Conservation (phyloP, 1,140 invertebrate species). For the Gonatopus flavifemur region DNA sequence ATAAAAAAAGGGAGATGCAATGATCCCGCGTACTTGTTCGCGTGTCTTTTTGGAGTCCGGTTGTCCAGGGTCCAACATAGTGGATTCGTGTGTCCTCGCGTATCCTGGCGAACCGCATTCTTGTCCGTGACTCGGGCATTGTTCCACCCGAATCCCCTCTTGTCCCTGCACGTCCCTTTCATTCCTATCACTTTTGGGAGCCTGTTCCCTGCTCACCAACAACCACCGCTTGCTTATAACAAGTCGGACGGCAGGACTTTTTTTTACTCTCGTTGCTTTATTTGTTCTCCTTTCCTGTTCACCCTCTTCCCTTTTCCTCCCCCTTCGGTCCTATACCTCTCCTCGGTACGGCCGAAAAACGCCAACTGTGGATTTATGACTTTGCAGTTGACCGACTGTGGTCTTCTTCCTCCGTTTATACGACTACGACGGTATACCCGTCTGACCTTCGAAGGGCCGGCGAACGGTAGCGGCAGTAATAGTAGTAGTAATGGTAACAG, state of each 20-base stretch:
- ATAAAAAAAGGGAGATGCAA: conserved; percentile 12
- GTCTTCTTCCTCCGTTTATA: conserved; percentile 38
- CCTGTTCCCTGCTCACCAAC: conserved; percentile 9
- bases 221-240: conserved; percentile 32
- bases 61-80: conserved; percentile 18
- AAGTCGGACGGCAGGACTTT: conserved; percentile 41
- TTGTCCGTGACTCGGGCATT: conserved; percentile 56
- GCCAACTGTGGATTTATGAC: conserved; percentile 51
- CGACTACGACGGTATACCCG: conserved; percentile 40
- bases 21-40: conserved; percentile 8
- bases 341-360: conserved; percentile 46
- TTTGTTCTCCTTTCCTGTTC: conserved; percentile 14
- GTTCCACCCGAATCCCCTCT: conserved; percentile 40
- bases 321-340: neutral
- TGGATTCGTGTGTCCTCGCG: conserved; percentile 26
- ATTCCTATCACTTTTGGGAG: neutral
- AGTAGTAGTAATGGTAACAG: too few relatives aligned
- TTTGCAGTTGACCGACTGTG: conserved; percentile 54
- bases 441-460: conserved; percentile 45
- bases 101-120: conserved; percentile 57
- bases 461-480: too few relatives aligned
- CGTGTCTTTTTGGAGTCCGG: conserved; percentile 15
- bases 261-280: conserved; percentile 30
- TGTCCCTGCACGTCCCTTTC: conserved; percentile 24
- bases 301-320: conserved; percentile 11